Evolutionary conservation across 2,888 invertebrate species (phyloP).

Genomic region (Trissoscelio sp.): DNA sequence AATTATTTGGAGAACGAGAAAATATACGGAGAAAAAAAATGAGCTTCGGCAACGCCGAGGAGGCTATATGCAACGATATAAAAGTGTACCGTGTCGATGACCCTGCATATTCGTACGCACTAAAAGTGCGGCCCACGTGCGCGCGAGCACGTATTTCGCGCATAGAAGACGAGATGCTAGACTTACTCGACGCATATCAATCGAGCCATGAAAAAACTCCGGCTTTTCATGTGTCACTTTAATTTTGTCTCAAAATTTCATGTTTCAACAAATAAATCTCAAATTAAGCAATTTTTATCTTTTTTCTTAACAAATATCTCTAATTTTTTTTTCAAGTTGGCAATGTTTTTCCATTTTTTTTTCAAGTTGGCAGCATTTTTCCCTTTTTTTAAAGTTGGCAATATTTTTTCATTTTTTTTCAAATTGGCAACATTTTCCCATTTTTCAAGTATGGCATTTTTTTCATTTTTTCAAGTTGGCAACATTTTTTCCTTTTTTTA

Average conservation of each 20-base stretch:
- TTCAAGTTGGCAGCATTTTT: no score
- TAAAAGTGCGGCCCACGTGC: slow-evolving; percentile 76
- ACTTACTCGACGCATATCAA: slow-evolving; percentile 68
- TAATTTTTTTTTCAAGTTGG: no score
- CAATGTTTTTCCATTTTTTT: no score
- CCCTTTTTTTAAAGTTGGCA: no score
- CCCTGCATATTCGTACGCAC: slow-evolving; percentile 79
- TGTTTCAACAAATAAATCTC: neutral
- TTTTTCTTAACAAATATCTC: no score
- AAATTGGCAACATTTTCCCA: neutral
- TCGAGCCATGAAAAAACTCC: slow-evolving; percentile 61
- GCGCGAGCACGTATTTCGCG: slow-evolving; percentile 70
- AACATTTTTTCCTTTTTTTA: no score
- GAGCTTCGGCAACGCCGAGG: slow-evolving; percentile 63
- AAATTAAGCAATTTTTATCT: no score
- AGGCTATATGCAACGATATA: slow-evolving; percentile 79
- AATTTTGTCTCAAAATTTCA: slow-evolving; percentile 37
- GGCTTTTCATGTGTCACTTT: slow-evolving; percentile 54
- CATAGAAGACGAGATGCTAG: slow-evolving; percentile 70
- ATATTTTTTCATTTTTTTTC: no score
- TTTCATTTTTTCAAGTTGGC: no score
- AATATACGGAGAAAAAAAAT: slow-evolving; percentile 62
- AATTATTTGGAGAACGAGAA: slow-evolving; percentile 68
- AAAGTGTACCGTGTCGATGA: slow-evolving; percentile 83
- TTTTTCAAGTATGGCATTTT: no score